Evolutionary conservation across 2,113 vertebrate genomes (phyloP).

Genomic region (Thomomys bottae): DNA sequence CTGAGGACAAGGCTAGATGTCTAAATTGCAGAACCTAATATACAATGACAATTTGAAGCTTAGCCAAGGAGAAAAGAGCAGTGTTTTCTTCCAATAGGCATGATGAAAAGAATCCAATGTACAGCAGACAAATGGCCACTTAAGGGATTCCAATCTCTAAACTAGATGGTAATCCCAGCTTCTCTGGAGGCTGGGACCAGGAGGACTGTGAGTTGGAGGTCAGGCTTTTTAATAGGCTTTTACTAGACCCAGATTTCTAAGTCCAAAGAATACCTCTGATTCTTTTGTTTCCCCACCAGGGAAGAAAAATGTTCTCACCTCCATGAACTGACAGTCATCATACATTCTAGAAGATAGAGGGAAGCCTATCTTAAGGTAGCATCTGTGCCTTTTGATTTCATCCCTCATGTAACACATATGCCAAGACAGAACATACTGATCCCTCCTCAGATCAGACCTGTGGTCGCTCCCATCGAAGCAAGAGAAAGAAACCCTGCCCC

Average conservation of each 20-base stretch:
- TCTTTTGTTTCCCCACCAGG: background rate
- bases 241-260: conserved; percentile 16
- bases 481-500: background rate
- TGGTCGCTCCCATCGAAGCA: background rate
- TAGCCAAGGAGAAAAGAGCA: background rate
- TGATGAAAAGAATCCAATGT: background rate
- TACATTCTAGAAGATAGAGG: background rate
- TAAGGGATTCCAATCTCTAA: background rate
- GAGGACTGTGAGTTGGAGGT: too few relatives aligned
- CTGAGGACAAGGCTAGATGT: background rate
- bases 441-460: background rate
- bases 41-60: background rate
- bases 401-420: background rate
- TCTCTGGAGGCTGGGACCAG: too few relatives aligned
- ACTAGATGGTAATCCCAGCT: background rate
- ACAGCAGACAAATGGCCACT: background rate
- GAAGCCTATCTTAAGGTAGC: background rate
- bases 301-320: background rate
- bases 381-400: background rate
- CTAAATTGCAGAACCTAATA: background rate
- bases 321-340: background rate
- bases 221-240: background rate
- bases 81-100: background rate
- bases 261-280: background rate
- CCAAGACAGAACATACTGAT: background rate